Conservation (phyloP, 1,140 invertebrate genomes). For the Rhagoletis pomonella region DNA sequence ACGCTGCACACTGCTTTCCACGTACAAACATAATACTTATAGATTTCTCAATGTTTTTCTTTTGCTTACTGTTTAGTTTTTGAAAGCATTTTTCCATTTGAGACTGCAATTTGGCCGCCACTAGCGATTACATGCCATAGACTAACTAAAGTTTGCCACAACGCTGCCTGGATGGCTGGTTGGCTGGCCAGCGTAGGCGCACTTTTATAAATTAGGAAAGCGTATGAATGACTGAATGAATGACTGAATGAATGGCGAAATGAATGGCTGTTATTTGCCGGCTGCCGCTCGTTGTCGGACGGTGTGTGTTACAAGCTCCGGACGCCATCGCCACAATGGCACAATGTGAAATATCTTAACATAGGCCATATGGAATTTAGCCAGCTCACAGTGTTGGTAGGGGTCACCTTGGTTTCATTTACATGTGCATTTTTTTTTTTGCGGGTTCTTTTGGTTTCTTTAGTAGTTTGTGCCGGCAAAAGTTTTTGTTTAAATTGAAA, state of each 20-base stretch:
- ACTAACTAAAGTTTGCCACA: not conserved
- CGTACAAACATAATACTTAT: not conserved
- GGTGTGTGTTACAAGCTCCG: not conserved
- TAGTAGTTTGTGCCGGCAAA: not conserved
- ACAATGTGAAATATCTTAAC: constrained; percentile 28
- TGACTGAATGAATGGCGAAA: constrained; percentile 20
- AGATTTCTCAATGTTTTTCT: not conserved
- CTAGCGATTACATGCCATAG: not conserved
- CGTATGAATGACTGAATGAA: constrained; percentile 23
- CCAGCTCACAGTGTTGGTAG: not conserved
- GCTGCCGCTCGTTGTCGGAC: not conserved
- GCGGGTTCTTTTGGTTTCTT: not conserved
- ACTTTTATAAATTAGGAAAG: constrained; percentile 45
- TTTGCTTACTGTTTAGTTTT: not conserved
- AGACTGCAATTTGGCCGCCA: not conserved
- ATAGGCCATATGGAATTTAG: constrained; percentile 35
- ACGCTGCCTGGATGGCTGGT: not conserved
- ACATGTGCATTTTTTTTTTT: not conserved
- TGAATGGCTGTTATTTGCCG: not conserved
- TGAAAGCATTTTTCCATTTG: not conserved
- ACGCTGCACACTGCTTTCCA: not conserved
- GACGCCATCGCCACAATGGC: constrained; percentile 11
- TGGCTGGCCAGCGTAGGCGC: constrained; percentile 4
- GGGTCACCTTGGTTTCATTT: not conserved
- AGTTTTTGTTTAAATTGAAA: constrained; percentile 18